These are phyloP conservation scores for Tribolium madens DNA, from an alignment of 1,140 invertebrate genomes.

Conservation along the genomic window DNA sequence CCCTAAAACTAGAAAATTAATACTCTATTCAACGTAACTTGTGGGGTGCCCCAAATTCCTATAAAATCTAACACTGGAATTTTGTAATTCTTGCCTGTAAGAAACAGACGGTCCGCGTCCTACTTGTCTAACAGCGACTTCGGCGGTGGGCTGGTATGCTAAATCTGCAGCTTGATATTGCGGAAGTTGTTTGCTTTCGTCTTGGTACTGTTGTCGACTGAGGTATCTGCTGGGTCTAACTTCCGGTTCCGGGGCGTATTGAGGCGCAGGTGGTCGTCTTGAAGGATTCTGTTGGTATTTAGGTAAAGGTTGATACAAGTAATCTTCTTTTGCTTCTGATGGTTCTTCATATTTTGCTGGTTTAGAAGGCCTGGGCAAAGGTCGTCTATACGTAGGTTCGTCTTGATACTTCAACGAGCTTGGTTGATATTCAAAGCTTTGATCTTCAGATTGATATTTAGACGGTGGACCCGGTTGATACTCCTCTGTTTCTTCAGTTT, in stretches of 20 bases:
- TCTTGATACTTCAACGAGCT: conserved; percentile 22
- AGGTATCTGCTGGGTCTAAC: conserved; percentile 20
- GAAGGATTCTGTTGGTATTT: conserved; percentile 6
- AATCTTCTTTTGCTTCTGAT: neutral
- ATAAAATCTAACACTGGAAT: conserved; percentile 38
- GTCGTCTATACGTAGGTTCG: neutral
- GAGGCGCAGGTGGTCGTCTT: neutral
- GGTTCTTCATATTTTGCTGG: conserved; percentile 10
- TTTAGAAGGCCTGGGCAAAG: conserved; percentile 13
- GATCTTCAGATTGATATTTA: conserved; percentile 28
- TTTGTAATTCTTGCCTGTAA: conserved; percentile 39
- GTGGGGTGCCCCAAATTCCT: conserved; percentile 17
- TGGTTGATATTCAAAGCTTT: conserved; percentile 1
- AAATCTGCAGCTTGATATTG: conserved; percentile 20
- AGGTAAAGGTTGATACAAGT: conserved; percentile 18
- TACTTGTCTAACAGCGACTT: conserved; percentile 2
- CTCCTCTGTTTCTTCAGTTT: conserved; percentile 30
- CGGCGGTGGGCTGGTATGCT: conserved; percentile 5
- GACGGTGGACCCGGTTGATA: neutral
- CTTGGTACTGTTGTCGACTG: conserved; percentile 8
- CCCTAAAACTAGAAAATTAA: conserved; percentile 17
- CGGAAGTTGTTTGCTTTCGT: conserved; percentile 12
- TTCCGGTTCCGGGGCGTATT: conserved; percentile 6
- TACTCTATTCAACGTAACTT: conserved; percentile 39
- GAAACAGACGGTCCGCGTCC: conserved; percentile 34